Percentiles rank a stretch among this genome's conserved stretches.
Evolutionary conservation across 2,113 vertebrate genomes (phyloP).

Genomic region (Elgaria multicarinata): DNA sequence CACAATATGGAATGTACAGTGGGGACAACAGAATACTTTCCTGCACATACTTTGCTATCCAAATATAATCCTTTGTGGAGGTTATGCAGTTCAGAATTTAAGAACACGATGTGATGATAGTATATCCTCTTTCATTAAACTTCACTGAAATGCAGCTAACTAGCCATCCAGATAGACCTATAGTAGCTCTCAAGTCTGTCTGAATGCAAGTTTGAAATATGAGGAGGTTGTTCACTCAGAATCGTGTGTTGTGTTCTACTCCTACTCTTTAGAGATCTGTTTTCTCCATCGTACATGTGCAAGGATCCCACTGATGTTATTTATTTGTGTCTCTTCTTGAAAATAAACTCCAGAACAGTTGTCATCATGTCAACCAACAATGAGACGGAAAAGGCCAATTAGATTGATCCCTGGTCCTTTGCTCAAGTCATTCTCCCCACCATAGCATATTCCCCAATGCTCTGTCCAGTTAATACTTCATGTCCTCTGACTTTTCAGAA

Average conservation of each 20-base stretch:
- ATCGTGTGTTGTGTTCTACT: not conserved
- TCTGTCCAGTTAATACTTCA: conserved; percentile 13
- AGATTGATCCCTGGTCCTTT: not conserved
- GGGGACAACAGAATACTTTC: not conserved
- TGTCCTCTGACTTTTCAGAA: conserved; percentile 25
- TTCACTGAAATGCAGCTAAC: not conserved
- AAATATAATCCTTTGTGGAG: not conserved
- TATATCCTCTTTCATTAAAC: conserved; percentile 30
- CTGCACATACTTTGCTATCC: not conserved
- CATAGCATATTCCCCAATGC: not conserved
- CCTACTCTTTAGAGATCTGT: conserved; percentile 12
- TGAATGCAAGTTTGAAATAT: conserved; percentile 37
- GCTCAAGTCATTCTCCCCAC: not conserved
- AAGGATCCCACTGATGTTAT: not conserved
- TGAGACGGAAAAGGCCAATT: not conserved
- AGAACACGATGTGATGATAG: conserved; percentile 17
- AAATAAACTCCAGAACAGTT: conserved; percentile 3
- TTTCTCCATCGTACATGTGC: not conserved
- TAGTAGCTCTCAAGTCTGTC: conserved; percentile 43
- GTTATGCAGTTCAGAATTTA: conserved; percentile 36
- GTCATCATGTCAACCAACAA: not conserved
- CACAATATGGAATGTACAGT: not conserved
- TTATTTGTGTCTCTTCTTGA: not conserved
- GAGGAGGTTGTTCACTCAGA: conserved; percentile 24
- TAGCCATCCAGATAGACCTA: not conserved